Percentiles rank a stretch among this genome's conserved stretches.
These are phyloP conservation scores for Lineus longissimus DNA, from an alignment of 1,140 invertebrate species.

Conservation along the genomic window DNA sequence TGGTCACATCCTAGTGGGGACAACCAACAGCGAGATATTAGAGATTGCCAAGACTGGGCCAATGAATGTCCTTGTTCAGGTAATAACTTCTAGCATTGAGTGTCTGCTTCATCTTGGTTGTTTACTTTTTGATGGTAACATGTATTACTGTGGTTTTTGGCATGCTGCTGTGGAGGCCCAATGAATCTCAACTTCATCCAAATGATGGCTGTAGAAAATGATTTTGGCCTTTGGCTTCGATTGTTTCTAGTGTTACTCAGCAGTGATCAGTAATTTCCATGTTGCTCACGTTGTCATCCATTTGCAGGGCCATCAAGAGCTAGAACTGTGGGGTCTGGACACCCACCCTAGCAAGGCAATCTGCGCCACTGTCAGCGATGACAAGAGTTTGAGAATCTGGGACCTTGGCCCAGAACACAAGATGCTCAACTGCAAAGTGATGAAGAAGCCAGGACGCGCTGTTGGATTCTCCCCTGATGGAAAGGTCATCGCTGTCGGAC, in stretches of 20 bases:
- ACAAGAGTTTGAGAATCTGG: conserved; percentile 51
- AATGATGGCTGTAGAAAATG: too few relatives aligned
- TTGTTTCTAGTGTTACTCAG: too few relatives aligned
- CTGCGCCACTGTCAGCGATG: conserved; percentile 53
- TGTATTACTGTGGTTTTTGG: too few relatives aligned
- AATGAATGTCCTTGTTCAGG: conserved; percentile 49
- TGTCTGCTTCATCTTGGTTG: neutral
- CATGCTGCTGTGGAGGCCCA: too few relatives aligned
- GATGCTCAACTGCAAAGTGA: conserved; percentile 44
- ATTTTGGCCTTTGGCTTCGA: too few relatives aligned
- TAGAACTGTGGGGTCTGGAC: conserved; percentile 53
- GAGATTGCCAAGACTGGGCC: conserved; percentile 51
- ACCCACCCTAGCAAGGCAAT: conserved; percentile 42
- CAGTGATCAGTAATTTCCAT: too few relatives aligned
- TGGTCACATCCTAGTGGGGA: conserved; percentile 51
- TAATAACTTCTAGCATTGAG: conserved; percentile 15
- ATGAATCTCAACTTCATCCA: too few relatives aligned
- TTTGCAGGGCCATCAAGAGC: conserved; percentile 50
- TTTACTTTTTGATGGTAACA: too few relatives aligned
- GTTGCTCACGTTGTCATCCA: too few relatives aligned
- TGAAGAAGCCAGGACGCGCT: conserved; percentile 47
- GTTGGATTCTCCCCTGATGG: conserved; percentile 51
- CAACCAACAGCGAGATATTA: conserved; percentile 50
- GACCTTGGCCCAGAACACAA: conserved; percentile 31
- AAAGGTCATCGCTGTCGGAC: conserved; percentile 48